Percentiles rank a stretch among this genome's conserved stretches.
phyloP scores from a whole-genome alignment of 1,140 invertebrate genomes.

The Arion vulgaris region DNA sequence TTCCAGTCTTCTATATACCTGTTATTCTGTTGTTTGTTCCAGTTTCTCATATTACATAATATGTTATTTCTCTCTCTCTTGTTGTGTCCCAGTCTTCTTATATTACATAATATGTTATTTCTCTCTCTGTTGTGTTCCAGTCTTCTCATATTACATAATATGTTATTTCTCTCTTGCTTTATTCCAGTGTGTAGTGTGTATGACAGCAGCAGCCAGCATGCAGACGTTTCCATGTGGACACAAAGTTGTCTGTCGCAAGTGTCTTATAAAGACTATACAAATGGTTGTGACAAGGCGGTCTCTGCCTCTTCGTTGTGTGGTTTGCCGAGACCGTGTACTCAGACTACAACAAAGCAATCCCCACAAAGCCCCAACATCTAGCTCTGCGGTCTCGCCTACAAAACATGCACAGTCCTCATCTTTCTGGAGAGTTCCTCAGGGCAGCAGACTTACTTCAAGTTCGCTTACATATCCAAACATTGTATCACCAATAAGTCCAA shows the following conservation, averaged over 20 bases:
- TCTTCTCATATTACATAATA: too few relatives aligned
- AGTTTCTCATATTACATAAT: too few relatives aligned
- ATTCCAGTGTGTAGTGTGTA: conserved; percentile 94
- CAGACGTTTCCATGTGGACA: conserved; percentile 96
- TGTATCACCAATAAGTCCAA: background rate
- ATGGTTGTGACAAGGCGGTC: conserved; percentile 93
- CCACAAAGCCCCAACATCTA: background rate
- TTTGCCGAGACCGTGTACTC: conserved; percentile 91
- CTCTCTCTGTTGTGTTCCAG: too few relatives aligned
- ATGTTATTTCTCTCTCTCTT: too few relatives aligned
- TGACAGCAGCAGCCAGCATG: conserved; percentile 95
- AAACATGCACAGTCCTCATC: too few relatives aligned
- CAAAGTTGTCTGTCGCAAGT: conserved; percentile 93
- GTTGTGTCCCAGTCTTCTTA: too few relatives aligned
- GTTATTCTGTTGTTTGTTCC: too few relatives aligned
- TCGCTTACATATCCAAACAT: too few relatives aligned
- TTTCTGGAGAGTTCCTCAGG: too few relatives aligned
- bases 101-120: too few relatives aligned
- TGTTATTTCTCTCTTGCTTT: conserved; percentile 38
- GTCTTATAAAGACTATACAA: conserved; percentile 98
- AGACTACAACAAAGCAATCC: conserved; percentile 74
- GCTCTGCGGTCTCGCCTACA: background rate
- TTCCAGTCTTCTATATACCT: too few relatives aligned
- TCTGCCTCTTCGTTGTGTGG: conserved; percentile 91
- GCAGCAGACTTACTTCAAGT: background rate